These are phyloP conservation scores for Anas capensis DNA, from an alignment of 2,797 vertebrate genomes.

Conservation along the genomic window DNA sequence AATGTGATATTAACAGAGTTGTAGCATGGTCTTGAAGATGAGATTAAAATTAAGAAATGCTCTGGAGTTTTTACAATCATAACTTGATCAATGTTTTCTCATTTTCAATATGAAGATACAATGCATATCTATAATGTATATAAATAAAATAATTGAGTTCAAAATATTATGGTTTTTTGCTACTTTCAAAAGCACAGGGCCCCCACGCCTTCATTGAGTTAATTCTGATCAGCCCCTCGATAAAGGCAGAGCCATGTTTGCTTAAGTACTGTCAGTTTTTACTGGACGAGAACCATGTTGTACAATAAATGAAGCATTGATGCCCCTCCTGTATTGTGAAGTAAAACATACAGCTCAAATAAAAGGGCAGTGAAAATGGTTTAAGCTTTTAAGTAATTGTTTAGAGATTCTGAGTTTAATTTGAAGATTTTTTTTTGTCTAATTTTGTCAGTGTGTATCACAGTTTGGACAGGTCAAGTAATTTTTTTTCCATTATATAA, in stretches of 20 bases:
- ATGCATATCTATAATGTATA: neutral
- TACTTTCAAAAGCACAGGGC: neutral
- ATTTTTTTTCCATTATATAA: neutral
- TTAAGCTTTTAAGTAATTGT: neutral
- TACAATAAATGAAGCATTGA: neutral
- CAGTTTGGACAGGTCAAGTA: neutral
- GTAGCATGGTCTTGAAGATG: neutral
- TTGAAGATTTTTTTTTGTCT: neutral
- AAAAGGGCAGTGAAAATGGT: neutral
- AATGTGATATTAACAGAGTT: neutral
- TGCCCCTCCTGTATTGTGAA: neutral
- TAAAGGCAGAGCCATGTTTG: neutral
- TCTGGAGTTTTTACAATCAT: neutral
- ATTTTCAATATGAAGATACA: neutral
- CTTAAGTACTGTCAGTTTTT: neutral
- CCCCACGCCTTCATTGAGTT: neutral
- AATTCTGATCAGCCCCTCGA: neutral
- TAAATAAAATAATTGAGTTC: neutral
- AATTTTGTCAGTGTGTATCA: neutral
- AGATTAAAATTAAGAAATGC: neutral
- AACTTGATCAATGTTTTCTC: neutral
- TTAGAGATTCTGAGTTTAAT: neutral
- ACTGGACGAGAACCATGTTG: neutral
- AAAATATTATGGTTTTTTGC: neutral
- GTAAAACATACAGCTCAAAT: neutral